Evolutionary conservation across 2,797 vertebrate species (phyloP), one percentile per base, ranked within the genome.

Genomic region (Cossypha niveicapilla): DNA sequence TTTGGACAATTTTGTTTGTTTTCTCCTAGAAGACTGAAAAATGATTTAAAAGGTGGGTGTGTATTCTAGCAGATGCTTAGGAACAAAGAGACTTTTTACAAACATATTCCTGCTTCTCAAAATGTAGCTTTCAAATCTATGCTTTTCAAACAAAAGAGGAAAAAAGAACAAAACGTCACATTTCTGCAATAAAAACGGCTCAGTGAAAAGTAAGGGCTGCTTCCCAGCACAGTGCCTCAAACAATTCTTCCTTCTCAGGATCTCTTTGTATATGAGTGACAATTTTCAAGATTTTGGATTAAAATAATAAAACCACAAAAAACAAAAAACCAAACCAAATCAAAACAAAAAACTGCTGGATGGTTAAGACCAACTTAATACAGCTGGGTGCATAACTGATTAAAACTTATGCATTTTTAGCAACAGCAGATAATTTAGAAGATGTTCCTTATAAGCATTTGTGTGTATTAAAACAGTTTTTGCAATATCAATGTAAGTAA

Each of bases 1-100:
- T n/a, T 35, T n/a, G 1, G 5, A 3, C 1, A 48, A 5, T 22
- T n/a, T 2, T 9, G 12, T 37, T 66, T 32, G 5, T 27, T 50
- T 60, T 35, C 18, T 68, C 35, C 15, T 44, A 5, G 19, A 28
- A 10, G 5, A 32, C 12, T 47, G 28, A 70, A 66, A 66, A 13
- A n/a, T 5, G 0, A 10, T 51, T 86, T 58, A 7, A 62, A 87
- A 48, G 7, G 3, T 57, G 2, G 18, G 1, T 39, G 3, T 48
- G 2, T 37, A 3, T 42, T 66, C 22, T 48, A 60, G 9, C 13
- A 92, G 28, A n/a, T 41, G 16, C 16, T 67, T 41, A 39, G 13
- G 9, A 79, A 41, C 4, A 88, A 86, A 88, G 32, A 71, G 32
- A 7, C 10, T 39, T 82, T 45, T 10, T 3, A 70, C 57, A 83